A percentile compares a stretch with the other conserved stretches of the same genome.
Conservation (phyloP, 2,888 invertebrate genomes). For the Bombyx huttoni region DNA sequence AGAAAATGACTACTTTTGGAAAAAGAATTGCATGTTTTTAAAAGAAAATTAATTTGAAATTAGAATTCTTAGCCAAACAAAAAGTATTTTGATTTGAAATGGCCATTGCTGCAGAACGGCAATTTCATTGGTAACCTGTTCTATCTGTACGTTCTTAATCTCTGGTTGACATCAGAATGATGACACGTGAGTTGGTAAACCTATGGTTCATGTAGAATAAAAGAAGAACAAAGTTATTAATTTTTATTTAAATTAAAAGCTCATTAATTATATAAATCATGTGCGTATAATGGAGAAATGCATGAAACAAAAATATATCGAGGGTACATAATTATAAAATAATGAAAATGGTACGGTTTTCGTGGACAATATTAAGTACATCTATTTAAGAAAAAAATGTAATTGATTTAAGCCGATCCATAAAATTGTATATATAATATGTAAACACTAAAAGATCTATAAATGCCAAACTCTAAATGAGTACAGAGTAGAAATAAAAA, state of each 20-base stretch:
- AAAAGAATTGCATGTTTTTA: no score
- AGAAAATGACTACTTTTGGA: no score
- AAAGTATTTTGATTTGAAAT: no score
- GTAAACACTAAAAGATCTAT: slow-evolving; percentile 62
- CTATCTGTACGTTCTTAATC: no score
- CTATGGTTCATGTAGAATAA: background rate
- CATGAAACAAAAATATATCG: slow-evolving; percentile 31
- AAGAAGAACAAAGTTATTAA: background rate
- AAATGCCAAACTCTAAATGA: slow-evolving; percentile 68
- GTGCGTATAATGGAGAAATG: slow-evolving; percentile 55
- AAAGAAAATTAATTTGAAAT: no score
- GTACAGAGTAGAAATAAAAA: slow-evolving; percentile 62
- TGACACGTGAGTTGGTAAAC: no score
- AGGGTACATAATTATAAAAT: slow-evolving; percentile 30
- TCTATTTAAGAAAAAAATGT: slow-evolving; percentile 26
- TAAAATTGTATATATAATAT: slow-evolving; percentile 48
- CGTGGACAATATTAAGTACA: slow-evolving; percentile 60
- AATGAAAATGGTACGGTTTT: slow-evolving; percentile 47
- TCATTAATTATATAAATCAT: slow-evolving; percentile 66
- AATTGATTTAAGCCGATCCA: slow-evolving; percentile 33
- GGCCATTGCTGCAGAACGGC: no score
- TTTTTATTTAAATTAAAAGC: slow-evolving; percentile 62
- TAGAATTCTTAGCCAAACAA: no score
- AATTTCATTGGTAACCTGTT: no score
- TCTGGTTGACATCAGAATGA: no score